phyloP scores from a whole-genome alignment of 2,113 vertebrate genomes.

The Himantopus leucocephalus region DNA sequence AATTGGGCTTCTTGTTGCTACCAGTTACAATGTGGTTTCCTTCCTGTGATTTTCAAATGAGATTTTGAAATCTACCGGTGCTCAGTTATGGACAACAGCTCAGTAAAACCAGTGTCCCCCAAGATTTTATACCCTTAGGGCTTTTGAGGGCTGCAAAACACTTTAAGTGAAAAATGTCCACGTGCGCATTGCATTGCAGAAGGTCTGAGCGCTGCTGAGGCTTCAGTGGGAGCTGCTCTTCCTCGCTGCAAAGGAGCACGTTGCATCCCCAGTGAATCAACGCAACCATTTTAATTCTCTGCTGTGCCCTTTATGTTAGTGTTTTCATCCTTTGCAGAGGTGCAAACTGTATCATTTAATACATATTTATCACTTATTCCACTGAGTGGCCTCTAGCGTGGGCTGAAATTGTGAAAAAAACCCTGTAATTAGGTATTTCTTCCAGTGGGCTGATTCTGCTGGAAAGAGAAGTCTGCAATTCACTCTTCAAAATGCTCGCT shows the following conservation, averaged over 20 bases:
- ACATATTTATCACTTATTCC: neutral
- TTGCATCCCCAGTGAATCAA: neutral
- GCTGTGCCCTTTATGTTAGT: neutral
- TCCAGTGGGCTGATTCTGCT: neutral
- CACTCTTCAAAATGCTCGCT: neutral
- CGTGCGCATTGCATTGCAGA: accelerated
- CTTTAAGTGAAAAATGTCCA: neutral
- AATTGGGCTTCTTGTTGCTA: neutral
- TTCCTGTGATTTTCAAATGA: neutral
- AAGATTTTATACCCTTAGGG: neutral
- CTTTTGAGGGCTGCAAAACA: neutral
- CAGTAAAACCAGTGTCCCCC: accelerated
- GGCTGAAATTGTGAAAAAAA: neutral
- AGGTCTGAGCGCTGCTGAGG: neutral
- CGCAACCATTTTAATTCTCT: neutral
- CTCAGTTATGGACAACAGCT: accelerated
- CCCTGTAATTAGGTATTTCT: neutral
- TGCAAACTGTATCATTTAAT: neutral
- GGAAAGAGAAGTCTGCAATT: neutral
- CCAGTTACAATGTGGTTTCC: neutral
- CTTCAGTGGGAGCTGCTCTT: neutral
- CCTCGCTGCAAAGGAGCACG: neutral
- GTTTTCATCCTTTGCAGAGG: neutral
- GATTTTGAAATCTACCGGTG: neutral
- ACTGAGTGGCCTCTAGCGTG: neutral